phyloP scores from a whole-genome alignment of 2,888 invertebrate species.

The Gnatocerus cornutus region DNA sequence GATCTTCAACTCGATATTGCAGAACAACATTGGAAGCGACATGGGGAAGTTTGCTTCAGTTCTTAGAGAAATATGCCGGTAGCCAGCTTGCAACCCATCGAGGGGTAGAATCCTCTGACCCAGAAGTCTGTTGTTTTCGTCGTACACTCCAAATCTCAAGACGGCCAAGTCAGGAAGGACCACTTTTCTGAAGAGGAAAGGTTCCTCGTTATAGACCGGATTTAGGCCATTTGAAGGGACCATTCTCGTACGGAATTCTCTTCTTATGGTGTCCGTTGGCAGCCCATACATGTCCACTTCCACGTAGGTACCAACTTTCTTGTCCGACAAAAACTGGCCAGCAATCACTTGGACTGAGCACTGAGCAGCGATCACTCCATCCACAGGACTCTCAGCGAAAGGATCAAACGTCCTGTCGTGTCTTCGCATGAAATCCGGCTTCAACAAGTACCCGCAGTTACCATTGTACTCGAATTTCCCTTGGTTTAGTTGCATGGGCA shows the following conservation, averaged over 20 bases:
- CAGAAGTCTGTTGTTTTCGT: slow-evolving; percentile 96
- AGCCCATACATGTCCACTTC: slow-evolving; percentile 99
- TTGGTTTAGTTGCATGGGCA: slow-evolving; percentile 99
- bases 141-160: slow-evolving; percentile 97
- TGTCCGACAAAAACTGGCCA: slow-evolving; percentile 99
- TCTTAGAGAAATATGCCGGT: slow-evolving; percentile 96
- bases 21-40: slow-evolving; percentile 99
- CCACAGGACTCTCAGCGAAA: slow-evolving; percentile 99
- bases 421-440: slow-evolving; percentile 99
- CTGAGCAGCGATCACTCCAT: slow-evolving; percentile 99
- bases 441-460: slow-evolving; percentile 97
- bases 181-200: slow-evolving; percentile 98
- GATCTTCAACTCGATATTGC: slow-evolving; percentile 98
- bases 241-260: slow-evolving; percentile 96
- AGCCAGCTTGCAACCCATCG: slow-evolving; percentile 98
- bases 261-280: slow-evolving; percentile 98
- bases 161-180: slow-evolving; percentile 98
- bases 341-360: slow-evolving; percentile 98
- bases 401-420: slow-evolving; percentile 98
- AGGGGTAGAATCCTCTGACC: slow-evolving; percentile 98
- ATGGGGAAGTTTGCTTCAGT: slow-evolving; percentile 99
- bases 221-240: slow-evolving; percentile 98
- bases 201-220: slow-evolving; percentile 99
- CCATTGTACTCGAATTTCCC: slow-evolving; percentile 99
- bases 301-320: slow-evolving; percentile 97